These are phyloP conservation scores for Catocala nupta DNA, from an alignment of 2,888 invertebrate genomes.

Conservation along the genomic window DNA sequence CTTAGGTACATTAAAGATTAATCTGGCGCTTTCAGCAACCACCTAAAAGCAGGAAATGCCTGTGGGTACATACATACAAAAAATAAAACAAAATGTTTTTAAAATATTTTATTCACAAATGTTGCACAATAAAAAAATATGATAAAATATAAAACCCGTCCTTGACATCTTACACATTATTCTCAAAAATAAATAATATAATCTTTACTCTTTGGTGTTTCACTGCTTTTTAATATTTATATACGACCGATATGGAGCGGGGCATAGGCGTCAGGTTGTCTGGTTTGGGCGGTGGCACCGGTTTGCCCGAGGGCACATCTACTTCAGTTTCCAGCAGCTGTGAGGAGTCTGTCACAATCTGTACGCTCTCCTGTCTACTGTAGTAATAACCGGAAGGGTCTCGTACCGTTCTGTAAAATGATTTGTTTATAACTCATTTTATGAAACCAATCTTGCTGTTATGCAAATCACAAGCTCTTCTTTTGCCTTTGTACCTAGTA, in stretches of 20 bases:
- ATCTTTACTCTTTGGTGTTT: constrained; percentile 1
- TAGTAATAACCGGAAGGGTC: constrained; percentile 15
- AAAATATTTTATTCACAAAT: no score
- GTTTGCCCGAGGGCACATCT: constrained; percentile 66
- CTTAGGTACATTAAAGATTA: no score
- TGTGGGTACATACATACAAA: no score
- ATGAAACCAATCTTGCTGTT: no score
- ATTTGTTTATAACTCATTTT: no score
- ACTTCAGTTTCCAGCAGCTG: constrained; percentile 3
- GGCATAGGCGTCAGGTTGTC: constrained; percentile 52
- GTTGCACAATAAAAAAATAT: no score
- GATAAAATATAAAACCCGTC: no score
- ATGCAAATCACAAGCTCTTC: no score
- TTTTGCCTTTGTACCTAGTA: no score
- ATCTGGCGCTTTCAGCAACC: no score
- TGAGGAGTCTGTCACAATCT: constrained; percentile 8
- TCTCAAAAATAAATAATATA: constrained; percentile 4
- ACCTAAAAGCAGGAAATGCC: no score
- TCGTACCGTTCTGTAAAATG: constrained; percentile 18
- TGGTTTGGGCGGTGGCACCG: constrained; percentile 73
- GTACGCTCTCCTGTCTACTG: constrained; percentile 9
- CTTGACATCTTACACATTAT: neutral
- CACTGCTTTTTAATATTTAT: constrained; percentile 20
- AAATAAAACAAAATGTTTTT: no score
- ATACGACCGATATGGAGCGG: constrained; percentile 33